Evolutionary conservation across 2,797 vertebrate species (phyloP).

Genomic region (Ibycter americanus): DNA sequence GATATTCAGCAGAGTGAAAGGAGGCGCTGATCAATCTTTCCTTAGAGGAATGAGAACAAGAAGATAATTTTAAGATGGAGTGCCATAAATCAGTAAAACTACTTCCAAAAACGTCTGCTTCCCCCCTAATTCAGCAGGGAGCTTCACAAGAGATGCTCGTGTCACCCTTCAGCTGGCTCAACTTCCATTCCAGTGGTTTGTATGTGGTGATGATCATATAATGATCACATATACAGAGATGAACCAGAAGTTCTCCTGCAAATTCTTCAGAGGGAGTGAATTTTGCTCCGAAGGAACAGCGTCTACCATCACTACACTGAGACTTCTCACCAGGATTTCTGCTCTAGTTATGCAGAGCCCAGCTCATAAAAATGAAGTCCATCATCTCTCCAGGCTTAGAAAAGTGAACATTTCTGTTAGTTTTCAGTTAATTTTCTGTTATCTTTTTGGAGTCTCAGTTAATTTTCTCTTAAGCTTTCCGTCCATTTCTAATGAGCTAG

Average conservation of each 20-base stretch:
- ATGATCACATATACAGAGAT: fast-evolving
- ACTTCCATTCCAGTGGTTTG: neutral
- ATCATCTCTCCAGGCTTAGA: neutral
- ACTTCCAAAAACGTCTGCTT: neutral
- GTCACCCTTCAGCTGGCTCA: neutral
- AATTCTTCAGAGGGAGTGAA: neutral
- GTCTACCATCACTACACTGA: neutral
- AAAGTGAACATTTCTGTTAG: neutral
- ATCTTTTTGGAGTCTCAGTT: neutral
- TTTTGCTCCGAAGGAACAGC: neutral
- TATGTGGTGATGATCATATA: neutral
- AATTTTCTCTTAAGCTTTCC: neutral
- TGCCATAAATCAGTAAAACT: neutral
- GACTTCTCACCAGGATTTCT: neutral
- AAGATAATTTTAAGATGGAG: neutral
- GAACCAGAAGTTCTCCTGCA: neutral
- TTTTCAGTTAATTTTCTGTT: neutral
- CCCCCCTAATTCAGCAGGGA: neutral
- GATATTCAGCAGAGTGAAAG: neutral
- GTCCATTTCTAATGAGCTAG: neutral
- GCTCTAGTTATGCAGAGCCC: neutral
- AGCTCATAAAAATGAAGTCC: neutral
- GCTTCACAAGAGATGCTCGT: neutral
- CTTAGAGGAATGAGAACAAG: neutral
- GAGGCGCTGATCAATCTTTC: neutral